These are phyloP conservation scores for Anoplius nigerrimus DNA, from an alignment of 2,888 invertebrate species.

Conservation along the genomic window DNA sequence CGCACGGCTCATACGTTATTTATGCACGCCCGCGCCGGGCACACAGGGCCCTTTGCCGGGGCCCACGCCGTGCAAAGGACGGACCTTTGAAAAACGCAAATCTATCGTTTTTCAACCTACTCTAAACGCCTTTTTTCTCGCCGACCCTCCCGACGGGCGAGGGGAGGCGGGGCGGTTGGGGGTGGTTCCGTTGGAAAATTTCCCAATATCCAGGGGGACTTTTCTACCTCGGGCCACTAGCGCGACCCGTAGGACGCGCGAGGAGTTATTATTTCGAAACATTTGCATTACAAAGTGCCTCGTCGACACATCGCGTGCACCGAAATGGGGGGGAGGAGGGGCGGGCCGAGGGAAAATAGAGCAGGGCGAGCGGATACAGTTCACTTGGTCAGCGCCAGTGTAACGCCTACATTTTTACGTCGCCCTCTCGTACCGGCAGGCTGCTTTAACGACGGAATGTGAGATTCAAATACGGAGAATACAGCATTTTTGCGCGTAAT, in stretches of 20 bases:
- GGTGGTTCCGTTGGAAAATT: too few relatives aligned
- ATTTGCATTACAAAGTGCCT: slow-evolving; percentile 58
- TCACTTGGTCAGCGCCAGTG: slow-evolving; percentile 42
- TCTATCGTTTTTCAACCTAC: background rate
- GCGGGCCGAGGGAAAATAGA: slow-evolving; percentile 52
- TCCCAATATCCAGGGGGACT: too few relatives aligned
- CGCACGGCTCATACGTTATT: too few relatives aligned
- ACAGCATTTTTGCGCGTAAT: too few relatives aligned
- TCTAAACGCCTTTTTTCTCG: background rate
- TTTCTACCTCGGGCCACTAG: too few relatives aligned
- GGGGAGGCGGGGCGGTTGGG: too few relatives aligned
- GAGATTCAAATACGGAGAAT: too few relatives aligned
- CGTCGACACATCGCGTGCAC: slow-evolving; percentile 27
- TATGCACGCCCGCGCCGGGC: too few relatives aligned
- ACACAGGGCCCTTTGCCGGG: too few relatives aligned
- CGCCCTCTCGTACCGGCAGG: slow-evolving; percentile 37
- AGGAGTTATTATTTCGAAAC: slow-evolving; percentile 54
- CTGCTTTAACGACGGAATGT: slow-evolving; percentile 41
- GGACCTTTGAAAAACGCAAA: background rate
- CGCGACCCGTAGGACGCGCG: background rate
- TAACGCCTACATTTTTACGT: slow-evolving; percentile 39
- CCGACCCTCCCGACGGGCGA: too few relatives aligned
- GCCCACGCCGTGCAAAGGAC: too few relatives aligned
- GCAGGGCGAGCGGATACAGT: slow-evolving; percentile 34
- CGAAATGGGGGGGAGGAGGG: slow-evolving; percentile 29